A percentile compares a stretch with the other conserved stretches of the same genome.
These are phyloP conservation scores for Psittacula cyanocephala DNA, from an alignment of 2,113 vertebrate species.

Conservation along the genomic window DNA sequence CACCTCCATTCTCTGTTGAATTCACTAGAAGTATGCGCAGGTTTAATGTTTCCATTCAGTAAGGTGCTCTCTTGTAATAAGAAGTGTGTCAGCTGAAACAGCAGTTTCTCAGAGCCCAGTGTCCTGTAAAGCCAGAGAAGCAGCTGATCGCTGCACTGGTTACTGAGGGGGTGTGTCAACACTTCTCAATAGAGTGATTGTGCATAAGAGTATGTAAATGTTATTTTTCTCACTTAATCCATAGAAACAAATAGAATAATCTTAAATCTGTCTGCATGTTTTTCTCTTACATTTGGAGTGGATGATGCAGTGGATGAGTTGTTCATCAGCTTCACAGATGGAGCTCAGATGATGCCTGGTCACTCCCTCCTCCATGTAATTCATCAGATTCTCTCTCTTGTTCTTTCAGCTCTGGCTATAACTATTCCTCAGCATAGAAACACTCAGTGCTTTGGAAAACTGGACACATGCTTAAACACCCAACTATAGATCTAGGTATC, in stretches of 20 bases:
- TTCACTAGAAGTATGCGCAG: background rate
- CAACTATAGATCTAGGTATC: background rate
- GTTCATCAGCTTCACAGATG: background rate
- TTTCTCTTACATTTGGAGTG: background rate
- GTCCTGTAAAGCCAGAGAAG: background rate
- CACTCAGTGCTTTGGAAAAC: background rate
- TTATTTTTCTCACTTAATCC: background rate
- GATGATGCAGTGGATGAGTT: background rate
- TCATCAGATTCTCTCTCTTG: background rate
- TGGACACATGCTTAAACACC: background rate
- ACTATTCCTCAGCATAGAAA: background rate
- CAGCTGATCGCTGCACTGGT: background rate
- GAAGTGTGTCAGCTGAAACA: background rate
- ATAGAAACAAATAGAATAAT: background rate
- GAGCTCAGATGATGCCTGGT: background rate
- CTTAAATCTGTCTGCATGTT: background rate
- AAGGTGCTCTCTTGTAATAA: background rate
- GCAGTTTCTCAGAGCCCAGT: background rate
- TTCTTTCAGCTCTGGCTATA: background rate
- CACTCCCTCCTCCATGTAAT: background rate
- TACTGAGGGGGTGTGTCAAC: background rate
- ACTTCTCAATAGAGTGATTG: background rate
- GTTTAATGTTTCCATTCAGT: background rate
- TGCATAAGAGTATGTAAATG: background rate
- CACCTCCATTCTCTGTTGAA: background rate